Conservation (phyloP, 2,888 invertebrate species). For the Perdita meconis region DNA sequence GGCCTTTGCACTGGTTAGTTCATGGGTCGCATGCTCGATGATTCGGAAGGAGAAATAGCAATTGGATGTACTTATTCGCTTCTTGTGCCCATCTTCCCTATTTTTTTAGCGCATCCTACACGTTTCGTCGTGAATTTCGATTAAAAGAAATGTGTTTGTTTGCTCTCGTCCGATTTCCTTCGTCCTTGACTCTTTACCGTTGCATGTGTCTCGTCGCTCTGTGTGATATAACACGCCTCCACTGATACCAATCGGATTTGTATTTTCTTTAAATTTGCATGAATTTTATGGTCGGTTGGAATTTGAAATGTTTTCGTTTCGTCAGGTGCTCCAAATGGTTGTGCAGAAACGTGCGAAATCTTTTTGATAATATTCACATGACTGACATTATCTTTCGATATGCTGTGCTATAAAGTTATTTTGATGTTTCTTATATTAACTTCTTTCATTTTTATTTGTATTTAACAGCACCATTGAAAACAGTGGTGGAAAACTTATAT, state of each 20-base stretch:
- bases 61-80: slow-evolving; percentile 2
- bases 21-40: slow-evolving; percentile 24
- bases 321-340: background rate
- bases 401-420: background rate
- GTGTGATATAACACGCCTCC: background rate
- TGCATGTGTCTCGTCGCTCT: slow-evolving; percentile 24
- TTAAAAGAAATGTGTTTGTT: background rate
- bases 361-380: background rate
- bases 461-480: slow-evolving; percentile 85
- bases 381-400: background rate
- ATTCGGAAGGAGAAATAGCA: background rate
- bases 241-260: background rate
- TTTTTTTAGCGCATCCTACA: slow-evolving; percentile 1
- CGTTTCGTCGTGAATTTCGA: background rate
- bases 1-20: slow-evolving; percentile 87
- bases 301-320: background rate
- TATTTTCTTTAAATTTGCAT: slow-evolving; percentile 1
- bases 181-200: background rate
- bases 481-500: slow-evolving; percentile 82
- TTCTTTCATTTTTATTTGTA: slow-evolving; percentile 31
- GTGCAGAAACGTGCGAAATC: background rate
- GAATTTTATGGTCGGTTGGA: background rate
- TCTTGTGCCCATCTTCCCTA: slow-evolving; percentile 4
- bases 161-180: background rate
- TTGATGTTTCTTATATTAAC: background rate